Base-by-base conservation (phyloP, 2,888 invertebrate species). In the Scaptomyza tumidula region DNA sequence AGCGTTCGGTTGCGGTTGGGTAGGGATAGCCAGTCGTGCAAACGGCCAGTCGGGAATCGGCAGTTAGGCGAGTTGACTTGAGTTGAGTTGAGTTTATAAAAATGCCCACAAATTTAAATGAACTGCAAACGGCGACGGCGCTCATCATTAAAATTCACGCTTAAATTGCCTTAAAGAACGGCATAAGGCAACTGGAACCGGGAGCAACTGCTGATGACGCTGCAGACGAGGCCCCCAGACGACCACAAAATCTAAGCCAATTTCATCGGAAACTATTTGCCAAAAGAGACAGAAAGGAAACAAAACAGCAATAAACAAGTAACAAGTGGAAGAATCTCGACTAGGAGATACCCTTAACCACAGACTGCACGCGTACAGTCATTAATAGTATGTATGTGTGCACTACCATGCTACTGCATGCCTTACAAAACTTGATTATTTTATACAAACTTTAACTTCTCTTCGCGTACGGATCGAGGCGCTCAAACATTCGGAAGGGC, bases 251-350 rank as follows among this genome's bases (percentile, higher is more conserved):
- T 86, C 77, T 83, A 84, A 85, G 84, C 78, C 71, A 75, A 82
- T 86, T 89, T 89, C 90, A 79, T 80, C 85, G 90, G 90, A 89
- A 89, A 89, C 90, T 89, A 87, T 90, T 90, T 89, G 89, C 88
- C 84, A 88, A 64, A 77, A 73, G 68, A 31, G 46, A 63, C 63
- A 31, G 49, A 80, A 74, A 78, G 55, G 65, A 81, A 70, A 70
- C 67, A 44, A 65, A 55, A 54, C 33, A 49, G 49, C 37, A 24
- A 64, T 39, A 48, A 54, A 53, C 45, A 43, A 41, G 39, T 14
- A 9, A 37, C n/a, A 39, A 14, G 2, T 48, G 3, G 10, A 10
- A 16, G 16, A 10, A 16, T 16, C 10, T 41, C 41, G 41, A 41
- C 41, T 41, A 16, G 10, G 0, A 4, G 16, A 41, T 41, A 41